Conservation (phyloP, 1,140 invertebrate species). For the Brachionus rotundiformis region DNA sequence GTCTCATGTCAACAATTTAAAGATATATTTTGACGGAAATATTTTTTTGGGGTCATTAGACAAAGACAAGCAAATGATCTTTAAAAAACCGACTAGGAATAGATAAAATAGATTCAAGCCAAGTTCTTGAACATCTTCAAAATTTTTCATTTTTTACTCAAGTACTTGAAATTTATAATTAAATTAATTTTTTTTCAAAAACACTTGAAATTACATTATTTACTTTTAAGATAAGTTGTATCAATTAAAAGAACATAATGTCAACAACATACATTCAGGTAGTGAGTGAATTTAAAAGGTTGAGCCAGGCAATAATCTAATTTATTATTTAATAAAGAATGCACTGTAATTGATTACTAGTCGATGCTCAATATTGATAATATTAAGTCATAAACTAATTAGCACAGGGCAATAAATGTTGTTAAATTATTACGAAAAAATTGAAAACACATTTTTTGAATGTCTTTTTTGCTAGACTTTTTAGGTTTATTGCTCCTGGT, state of each 20-base stretch:
- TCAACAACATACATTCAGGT: background rate
- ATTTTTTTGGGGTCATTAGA: background rate
- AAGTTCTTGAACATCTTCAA: background rate
- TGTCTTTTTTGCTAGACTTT: background rate
- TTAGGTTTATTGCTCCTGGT: background rate
- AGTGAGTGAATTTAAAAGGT: background rate
- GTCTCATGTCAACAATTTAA: too few species aligned
- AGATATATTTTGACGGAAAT: too few species aligned
- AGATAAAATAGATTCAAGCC: background rate
- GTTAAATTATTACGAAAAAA: background rate
- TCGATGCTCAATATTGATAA: background rate
- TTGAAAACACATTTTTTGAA: slow-evolving; percentile 40
- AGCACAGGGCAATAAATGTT: slow-evolving; percentile 32
- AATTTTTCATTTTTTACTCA: background rate
- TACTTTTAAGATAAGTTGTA: background rate
- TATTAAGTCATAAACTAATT: slow-evolving; percentile 40
- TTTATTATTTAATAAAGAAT: slow-evolving; percentile 10
- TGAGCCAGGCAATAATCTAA: background rate
- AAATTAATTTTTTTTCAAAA: slow-evolving; percentile 17
- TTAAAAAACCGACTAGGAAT: slow-evolving; percentile 3
- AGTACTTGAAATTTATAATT: slow-evolving; percentile 25
- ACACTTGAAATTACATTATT: slow-evolving; percentile 41
- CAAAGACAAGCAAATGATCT: background rate
- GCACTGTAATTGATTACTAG: slow-evolving; percentile 15
- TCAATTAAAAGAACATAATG: background rate